Percentiles rank a stretch among this genome's conserved stretches.
phyloP scores from a whole-genome alignment of 2,888 invertebrate genomes.

The Creontiades dilutus region DNA sequence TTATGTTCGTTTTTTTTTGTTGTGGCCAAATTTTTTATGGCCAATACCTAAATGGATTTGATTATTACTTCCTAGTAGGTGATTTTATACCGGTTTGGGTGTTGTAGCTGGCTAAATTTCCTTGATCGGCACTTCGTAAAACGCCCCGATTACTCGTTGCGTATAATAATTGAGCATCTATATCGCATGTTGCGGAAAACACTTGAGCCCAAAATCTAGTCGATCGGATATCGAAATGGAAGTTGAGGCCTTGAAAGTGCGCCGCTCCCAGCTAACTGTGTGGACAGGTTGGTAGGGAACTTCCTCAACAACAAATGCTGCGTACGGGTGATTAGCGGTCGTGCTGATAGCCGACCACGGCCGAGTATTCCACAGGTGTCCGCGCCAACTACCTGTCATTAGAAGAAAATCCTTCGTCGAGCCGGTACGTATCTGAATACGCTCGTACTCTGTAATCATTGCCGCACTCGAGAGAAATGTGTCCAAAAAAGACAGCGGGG shows the following conservation, averaged over 20 bases:
- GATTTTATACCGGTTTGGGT: no score
- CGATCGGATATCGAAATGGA: conserved; percentile 35
- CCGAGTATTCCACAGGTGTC: background rate
- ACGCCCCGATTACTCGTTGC: background rate
- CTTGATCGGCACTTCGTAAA: background rate
- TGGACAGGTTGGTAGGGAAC: background rate
- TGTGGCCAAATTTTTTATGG: no score
- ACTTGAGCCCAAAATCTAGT: background rate
- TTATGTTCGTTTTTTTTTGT: no score
- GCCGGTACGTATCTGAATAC: no score
- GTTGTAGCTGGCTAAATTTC: background rate
- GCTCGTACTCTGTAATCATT: no score
- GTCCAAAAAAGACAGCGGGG: no score
- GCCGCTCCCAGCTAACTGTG: conserved; percentile 2
- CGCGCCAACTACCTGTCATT: background rate
- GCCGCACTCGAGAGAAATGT: no score
- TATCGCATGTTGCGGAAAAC: conserved; percentile 23
- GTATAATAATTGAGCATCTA: background rate
- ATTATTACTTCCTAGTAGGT: no score
- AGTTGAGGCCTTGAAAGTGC: background rate
- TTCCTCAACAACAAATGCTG: background rate
- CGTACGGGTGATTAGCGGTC: background rate
- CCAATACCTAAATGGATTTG: no score
- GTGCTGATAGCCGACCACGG: background rate
- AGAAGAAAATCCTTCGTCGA: background rate